Evolutionary conservation across 2,113 vertebrate genomes (phyloP).

Genomic region (Callaeas wilsoni): DNA sequence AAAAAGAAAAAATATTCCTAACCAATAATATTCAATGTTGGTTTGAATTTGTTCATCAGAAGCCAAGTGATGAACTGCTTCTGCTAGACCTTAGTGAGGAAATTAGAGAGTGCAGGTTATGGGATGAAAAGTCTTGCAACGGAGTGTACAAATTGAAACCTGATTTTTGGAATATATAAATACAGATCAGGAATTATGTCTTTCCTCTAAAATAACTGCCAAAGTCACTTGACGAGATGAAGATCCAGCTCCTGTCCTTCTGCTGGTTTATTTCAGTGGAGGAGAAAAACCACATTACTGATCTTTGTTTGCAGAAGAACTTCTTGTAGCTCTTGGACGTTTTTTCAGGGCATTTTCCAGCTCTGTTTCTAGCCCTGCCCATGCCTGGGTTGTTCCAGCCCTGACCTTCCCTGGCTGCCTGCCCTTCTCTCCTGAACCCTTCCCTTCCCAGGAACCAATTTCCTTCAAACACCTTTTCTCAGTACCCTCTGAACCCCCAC

Average conservation of each 20-base stretch:
- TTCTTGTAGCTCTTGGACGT: not conserved
- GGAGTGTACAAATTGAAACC: not conserved
- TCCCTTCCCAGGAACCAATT: not conserved
- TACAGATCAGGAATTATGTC: not conserved
- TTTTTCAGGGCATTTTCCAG: not conserved
- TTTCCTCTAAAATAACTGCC: not conserved
- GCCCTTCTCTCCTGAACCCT: not conserved
- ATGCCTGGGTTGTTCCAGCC: not conserved
- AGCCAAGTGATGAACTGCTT: conserved; percentile 7
- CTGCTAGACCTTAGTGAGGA: not conserved
- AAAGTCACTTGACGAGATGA: not conserved
- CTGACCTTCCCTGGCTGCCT: not conserved
- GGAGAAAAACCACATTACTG: not conserved
- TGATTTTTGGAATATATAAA: not conserved
- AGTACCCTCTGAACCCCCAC: not conserved
- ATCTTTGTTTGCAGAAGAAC: not conserved
- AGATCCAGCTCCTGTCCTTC: not conserved
- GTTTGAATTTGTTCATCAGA: conserved; percentile 23
- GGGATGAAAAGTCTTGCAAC: not conserved
- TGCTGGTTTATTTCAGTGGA: not conserved
- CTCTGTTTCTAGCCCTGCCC: not conserved
- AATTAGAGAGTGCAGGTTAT: not conserved
- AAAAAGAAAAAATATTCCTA: conserved; percentile 3
- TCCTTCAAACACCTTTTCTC: not conserved
- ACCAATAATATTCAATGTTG: no score